Conservation (phyloP, 2,888 invertebrate species). For the Dione juno region DNA sequence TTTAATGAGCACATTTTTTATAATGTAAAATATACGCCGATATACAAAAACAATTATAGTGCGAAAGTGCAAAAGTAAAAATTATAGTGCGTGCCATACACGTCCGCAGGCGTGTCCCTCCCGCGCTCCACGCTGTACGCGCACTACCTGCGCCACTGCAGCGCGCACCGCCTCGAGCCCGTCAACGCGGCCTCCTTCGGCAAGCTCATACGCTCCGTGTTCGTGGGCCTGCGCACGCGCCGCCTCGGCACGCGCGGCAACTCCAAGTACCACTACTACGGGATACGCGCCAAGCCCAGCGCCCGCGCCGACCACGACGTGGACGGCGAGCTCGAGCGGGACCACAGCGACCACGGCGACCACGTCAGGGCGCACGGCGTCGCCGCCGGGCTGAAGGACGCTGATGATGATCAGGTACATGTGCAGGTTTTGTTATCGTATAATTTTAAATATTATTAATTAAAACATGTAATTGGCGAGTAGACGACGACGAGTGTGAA, state of each 20-base stretch:
- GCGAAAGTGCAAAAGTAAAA: too few relatives aligned
- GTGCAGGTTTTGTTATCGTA: too few relatives aligned
- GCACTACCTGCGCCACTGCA: slow-evolving; percentile 98
- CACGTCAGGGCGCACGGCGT: slow-evolving; percentile 23
- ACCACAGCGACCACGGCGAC: slow-evolving; percentile 41
- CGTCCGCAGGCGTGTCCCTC: slow-evolving; percentile 91
- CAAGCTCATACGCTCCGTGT: slow-evolving; percentile 98
- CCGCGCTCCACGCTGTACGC: slow-evolving; percentile 98
- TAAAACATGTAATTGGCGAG: too few relatives aligned
- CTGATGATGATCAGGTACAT: slow-evolving; percentile 7
- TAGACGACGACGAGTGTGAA: too few relatives aligned
- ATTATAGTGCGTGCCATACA: too few relatives aligned
- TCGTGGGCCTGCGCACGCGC: slow-evolving; percentile 96
- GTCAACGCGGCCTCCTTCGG: slow-evolving; percentile 99
- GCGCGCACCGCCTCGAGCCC: slow-evolving; percentile 96
- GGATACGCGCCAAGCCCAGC: slow-evolving; percentile 94
- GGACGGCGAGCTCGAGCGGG: slow-evolving; percentile 1
- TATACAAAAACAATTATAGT: too few relatives aligned
- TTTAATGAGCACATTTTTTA: too few relatives aligned
- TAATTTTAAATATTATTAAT: too few relatives aligned
- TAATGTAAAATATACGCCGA: too few relatives aligned
- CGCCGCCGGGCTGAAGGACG: neutral
- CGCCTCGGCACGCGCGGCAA: slow-evolving; percentile 98
- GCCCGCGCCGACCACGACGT: slow-evolving; percentile 40
- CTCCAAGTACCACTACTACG: slow-evolving; percentile 99